phyloP scores from a whole-genome alignment of 2,888 invertebrate genomes.

The Lepetodrilus schrolli region DNA sequence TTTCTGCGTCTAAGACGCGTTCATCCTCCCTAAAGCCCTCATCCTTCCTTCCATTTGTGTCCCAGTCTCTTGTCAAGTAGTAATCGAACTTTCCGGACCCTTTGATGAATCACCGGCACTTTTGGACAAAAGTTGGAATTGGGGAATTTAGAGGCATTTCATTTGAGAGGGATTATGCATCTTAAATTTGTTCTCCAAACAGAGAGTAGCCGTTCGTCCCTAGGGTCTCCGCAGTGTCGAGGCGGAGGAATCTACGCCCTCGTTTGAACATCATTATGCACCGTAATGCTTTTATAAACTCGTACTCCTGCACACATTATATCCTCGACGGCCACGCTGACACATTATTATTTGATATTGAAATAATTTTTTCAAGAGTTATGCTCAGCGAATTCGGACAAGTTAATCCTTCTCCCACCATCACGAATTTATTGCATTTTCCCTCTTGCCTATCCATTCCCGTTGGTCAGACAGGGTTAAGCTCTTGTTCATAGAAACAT shows the following conservation, averaged over 20 bases:
- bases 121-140: conserved; percentile 9
- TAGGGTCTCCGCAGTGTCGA: conserved; percentile 16
- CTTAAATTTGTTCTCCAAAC: conserved; percentile 26
- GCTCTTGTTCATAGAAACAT: neutral
- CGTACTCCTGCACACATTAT: conserved; percentile 46
- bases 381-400: conserved; percentile 2
- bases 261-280: conserved; percentile 16
- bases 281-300: conserved; percentile 52
- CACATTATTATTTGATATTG: conserved; percentile 56
- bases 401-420: conserved; percentile 13
- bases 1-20: neutral
- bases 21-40: conserved; percentile 12
- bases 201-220: conserved; percentile 23
- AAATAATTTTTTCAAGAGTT: conserved; percentile 45
- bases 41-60: conserved; percentile 25
- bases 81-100: conserved; percentile 17
- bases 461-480: conserved; percentile 18
- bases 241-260: conserved; percentile 5
- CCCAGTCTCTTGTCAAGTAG: neutral
- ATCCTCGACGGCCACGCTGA: conserved; percentile 43
- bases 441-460: neutral
- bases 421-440: neutral
- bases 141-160: conserved; percentile 31
- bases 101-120: conserved; percentile 31
- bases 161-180: conserved; percentile 32